These are phyloP conservation scores for Lasioglossum oenotherae DNA, from an alignment of 2,888 invertebrate genomes.

Conservation along the genomic window DNA sequence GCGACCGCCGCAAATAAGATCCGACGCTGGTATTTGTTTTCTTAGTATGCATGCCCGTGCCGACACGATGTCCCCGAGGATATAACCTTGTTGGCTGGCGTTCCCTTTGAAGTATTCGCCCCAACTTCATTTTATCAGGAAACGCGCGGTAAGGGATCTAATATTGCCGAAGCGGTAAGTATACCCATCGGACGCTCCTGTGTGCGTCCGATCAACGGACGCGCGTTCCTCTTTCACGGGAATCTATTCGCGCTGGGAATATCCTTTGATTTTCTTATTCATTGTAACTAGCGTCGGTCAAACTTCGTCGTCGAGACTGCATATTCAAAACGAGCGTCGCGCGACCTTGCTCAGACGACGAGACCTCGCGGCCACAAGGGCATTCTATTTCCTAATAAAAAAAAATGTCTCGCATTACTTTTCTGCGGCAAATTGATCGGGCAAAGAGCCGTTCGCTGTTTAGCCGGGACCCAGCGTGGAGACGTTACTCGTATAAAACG, in stretches of 20 bases:
- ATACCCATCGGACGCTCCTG: conserved; percentile 37
- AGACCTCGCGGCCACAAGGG: neutral
- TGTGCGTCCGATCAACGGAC: conserved; percentile 46
- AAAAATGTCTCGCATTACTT: too few species aligned
- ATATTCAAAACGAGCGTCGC: neutral
- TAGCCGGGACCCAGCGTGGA: neutral
- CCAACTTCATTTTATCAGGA: conserved; percentile 73
- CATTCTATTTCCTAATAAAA: too few species aligned
- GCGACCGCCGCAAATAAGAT: conserved; percentile 25
- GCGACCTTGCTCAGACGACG: neutral
- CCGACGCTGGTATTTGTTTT: conserved; percentile 42
- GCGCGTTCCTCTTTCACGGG: conserved; percentile 43
- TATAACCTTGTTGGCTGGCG: conserved; percentile 65
- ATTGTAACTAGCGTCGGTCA: neutral
- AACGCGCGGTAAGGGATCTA: conserved; percentile 73
- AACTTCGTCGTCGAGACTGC: neutral
- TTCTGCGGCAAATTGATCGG: conserved; percentile 18
- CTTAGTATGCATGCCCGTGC: conserved; percentile 39
- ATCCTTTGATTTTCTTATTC: conserved; percentile 35
- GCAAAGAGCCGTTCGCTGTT: conserved; percentile 17
- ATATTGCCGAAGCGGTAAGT: conserved; percentile 71
- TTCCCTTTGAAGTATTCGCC: conserved; percentile 74
- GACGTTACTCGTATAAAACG: conserved; percentile 37
- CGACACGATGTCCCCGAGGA: conserved; percentile 59
- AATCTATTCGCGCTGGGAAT: neutral